Base-by-base conservation (phyloP, 2,113 vertebrate species). In the Thunnus thynnus region DNA sequence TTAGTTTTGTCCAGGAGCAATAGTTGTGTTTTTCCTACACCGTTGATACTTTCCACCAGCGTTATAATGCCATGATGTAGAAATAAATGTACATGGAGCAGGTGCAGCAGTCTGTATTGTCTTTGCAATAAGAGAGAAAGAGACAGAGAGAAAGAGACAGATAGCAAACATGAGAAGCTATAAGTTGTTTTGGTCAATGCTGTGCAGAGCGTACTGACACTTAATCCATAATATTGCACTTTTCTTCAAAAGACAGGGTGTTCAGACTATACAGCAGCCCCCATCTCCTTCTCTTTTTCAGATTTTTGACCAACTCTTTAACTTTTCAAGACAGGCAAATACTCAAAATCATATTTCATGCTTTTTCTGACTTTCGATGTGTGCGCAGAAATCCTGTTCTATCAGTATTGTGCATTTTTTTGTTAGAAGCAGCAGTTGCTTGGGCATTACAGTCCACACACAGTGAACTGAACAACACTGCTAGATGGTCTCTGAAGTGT, bases 61-160 rank as follows among this genome's bases (percentile, higher is more conserved):
- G 83, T 86, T 87, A 69, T 55, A 82, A 82, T 84, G 86, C 87
- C 51, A 83, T 87, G 86, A 84, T 69, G 91, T 86, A 86, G 90
- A 93, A 91, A 91, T 87, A 86, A 92, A 89, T 83, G 90, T 89
- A 91, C 85, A 90, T 64, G 71, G 74, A 80, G 80, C 80, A 84
- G 88, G 84, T 79, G 83, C 91, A 90, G 86, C 82, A 52, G 80
- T 86, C 90, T 84, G 82, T 76, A 74, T 75, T 67, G 51, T 81
- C 88, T 90, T 85, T 82, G 72, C 63, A 70, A 67, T 5, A 60
- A 68, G 30, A 71, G 51, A 64, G 18, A 44, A 41, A 48, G 8
- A 25, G 27, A 30, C 2, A 68, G 30, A 73, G 51, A 64, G 18
- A 44, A 50, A 48, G 4, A 25, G 68, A 85, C 10, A 78, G 32